Conservation (phyloP, 2,113 vertebrate genomes). For the Dasypus novemcinctus region DNA sequence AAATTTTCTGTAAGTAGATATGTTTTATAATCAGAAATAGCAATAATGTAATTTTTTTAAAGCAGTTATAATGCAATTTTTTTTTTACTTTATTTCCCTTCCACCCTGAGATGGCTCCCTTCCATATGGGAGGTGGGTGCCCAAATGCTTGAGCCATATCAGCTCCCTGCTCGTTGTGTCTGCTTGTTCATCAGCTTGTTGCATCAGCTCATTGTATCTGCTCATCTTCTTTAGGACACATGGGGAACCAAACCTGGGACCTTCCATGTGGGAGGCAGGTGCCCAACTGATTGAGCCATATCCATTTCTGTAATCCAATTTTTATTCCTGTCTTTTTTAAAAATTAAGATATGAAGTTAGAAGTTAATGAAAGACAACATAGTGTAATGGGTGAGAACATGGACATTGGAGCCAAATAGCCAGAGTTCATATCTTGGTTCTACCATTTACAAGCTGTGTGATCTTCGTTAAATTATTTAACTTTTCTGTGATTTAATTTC, state of each 20-base stretch:
- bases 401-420: neutral
- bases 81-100: too few relatives aligned
- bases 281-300: too few relatives aligned
- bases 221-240: too few relatives aligned
- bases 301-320: neutral
- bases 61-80: neutral
- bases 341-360: neutral
- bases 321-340: neutral
- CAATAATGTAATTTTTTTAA: neutral
- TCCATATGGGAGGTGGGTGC: too few relatives aligned
- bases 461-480: neutral
- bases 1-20: neutral
- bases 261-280: too few relatives aligned
- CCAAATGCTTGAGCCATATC: too few relatives aligned
- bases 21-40: slow-evolving; percentile 16
- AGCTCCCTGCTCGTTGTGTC: too few relatives aligned
- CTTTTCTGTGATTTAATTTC: neutral
- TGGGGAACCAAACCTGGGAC: too few relatives aligned
- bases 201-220: too few relatives aligned
- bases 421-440: neutral
- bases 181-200: too few relatives aligned
- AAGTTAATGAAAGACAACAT: neutral
- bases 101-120: too few relatives aligned
- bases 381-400: neutral
- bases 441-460: neutral